Percentiles rank a stretch among this genome's conserved stretches.
These are phyloP conservation scores for Cataglyphis rosenhaueri DNA, from an alignment of 2,888 invertebrate genomes.

Conservation along the genomic window DNA sequence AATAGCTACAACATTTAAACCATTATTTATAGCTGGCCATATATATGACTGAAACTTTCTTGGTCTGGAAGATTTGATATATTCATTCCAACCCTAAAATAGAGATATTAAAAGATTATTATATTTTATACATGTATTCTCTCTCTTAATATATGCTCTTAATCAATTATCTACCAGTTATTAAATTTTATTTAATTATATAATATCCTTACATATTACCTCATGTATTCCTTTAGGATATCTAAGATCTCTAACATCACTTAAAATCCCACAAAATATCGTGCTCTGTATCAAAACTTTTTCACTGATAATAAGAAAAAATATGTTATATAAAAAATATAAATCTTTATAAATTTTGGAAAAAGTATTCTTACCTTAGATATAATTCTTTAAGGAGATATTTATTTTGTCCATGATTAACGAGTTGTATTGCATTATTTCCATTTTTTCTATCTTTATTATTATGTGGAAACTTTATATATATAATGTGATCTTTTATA, in stretches of 20 bases:
- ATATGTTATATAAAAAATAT: not conserved
- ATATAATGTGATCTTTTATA: not conserved
- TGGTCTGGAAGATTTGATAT: conserved; percentile 54
- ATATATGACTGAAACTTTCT: conserved; percentile 88
- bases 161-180: not conserved
- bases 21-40: conserved; percentile 90
- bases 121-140: not conserved
- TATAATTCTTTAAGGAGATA: not conserved
- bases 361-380: conserved; percentile 2
- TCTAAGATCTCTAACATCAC: conserved; percentile 24
- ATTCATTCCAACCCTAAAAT: conserved; percentile 63
- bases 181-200: not conserved
- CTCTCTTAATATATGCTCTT: not conserved
- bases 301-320: conserved; percentile 23
- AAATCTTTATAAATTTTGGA: not conserved
- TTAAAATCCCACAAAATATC: not conserved
- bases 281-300: conserved; percentile 24
- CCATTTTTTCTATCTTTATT: too few relatives aligned
- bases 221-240: conserved; percentile 11
- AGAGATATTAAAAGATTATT: not conserved
- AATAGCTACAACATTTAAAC: conserved; percentile 89
- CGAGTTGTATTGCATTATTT: not conserved
- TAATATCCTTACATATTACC: conserved; percentile 8
- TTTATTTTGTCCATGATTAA: not conserved
- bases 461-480: not conserved